Percentiles rank a stretch among this genome's conserved stretches.
Conservation (phyloP, 1,140 invertebrate species). For the Dendroctonus ponderosae region DNA sequence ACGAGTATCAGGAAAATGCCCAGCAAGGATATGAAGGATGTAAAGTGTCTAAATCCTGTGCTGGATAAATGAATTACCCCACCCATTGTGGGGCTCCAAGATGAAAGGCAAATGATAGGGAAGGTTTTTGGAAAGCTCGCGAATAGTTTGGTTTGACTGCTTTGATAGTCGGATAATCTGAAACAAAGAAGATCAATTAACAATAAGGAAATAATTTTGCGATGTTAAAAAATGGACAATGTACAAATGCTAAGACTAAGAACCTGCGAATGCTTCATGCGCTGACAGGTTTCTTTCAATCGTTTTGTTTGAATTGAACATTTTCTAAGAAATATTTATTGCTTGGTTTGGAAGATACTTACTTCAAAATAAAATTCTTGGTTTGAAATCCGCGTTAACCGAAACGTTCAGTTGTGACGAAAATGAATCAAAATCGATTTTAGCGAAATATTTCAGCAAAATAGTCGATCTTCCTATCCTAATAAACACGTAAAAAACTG, state of each 20-base stretch:
- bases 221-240: background rate
- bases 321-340: too few relatives aligned
- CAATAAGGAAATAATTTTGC: background rate
- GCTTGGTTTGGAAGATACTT: too few relatives aligned
- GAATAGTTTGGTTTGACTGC: background rate
- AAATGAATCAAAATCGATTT: too few relatives aligned
- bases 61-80: background rate
- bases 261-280: background rate
- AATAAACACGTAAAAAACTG: too few relatives aligned
- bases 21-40: background rate
- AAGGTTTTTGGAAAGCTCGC: background rate
- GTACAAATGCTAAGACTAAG: background rate
- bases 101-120: background rate
- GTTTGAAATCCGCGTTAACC: too few relatives aligned
- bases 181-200: slow-evolving; percentile 1
- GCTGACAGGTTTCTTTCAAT: too few relatives aligned
- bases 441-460: too few relatives aligned
- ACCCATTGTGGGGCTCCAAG: slow-evolving; percentile 26
- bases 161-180: background rate
- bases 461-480: too few relatives aligned
- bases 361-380: too few relatives aligned
- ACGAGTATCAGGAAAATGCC: background rate
- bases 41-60: background rate
- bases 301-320: too few relatives aligned
- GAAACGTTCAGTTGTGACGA: too few relatives aligned